phyloP scores from a whole-genome alignment of 2,113 vertebrate genomes.

The Gadus macrocephalus region DNA sequence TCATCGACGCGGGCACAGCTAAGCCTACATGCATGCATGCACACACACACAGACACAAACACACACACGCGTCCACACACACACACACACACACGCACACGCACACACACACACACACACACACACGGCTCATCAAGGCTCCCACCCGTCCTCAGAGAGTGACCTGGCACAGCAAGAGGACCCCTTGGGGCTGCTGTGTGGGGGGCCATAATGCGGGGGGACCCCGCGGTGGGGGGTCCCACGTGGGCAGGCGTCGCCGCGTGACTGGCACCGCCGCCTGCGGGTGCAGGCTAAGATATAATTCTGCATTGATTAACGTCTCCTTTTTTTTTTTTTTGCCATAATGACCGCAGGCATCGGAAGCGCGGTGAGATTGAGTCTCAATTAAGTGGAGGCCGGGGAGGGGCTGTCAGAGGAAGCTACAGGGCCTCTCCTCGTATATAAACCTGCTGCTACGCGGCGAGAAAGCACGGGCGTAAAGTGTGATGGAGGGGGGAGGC shows the following conservation, averaged over 20 bases:
- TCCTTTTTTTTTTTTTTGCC: slow-evolving; percentile 52
- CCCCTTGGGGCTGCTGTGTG: slow-evolving; percentile 35
- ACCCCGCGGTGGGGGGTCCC: slow-evolving; percentile 53
- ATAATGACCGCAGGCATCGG: slow-evolving; percentile 60
- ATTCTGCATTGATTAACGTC: slow-evolving; percentile 62
- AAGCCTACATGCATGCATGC: background rate
- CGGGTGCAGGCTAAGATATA: slow-evolving; percentile 68
- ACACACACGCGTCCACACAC: background rate
- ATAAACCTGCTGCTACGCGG: slow-evolving; percentile 19
- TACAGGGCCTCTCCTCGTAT: slow-evolving; percentile 21
- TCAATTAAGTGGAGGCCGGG: slow-evolving; percentile 49
- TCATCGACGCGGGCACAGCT: background rate
- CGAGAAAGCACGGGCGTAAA: background rate
- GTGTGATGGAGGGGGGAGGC: background rate
- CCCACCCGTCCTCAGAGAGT: slow-evolving; percentile 27
- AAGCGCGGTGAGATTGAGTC: slow-evolving; percentile 52
- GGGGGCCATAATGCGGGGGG: slow-evolving; percentile 20
- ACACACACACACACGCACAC: background rate
- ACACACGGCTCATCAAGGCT: slow-evolving; percentile 25
- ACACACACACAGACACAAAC: slow-evolving; percentile 1
- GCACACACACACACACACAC: background rate
- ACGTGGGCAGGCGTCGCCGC: slow-evolving; percentile 47
- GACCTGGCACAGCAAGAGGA: slow-evolving; percentile 49
- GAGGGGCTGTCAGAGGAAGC: slow-evolving; percentile 42
- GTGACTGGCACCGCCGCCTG: slow-evolving; percentile 58